Evolutionary conservation across 2,797 vertebrate species (phyloP), one percentile per base, ranked within the genome.

Genomic region (Myripristis murdjan): DNA sequence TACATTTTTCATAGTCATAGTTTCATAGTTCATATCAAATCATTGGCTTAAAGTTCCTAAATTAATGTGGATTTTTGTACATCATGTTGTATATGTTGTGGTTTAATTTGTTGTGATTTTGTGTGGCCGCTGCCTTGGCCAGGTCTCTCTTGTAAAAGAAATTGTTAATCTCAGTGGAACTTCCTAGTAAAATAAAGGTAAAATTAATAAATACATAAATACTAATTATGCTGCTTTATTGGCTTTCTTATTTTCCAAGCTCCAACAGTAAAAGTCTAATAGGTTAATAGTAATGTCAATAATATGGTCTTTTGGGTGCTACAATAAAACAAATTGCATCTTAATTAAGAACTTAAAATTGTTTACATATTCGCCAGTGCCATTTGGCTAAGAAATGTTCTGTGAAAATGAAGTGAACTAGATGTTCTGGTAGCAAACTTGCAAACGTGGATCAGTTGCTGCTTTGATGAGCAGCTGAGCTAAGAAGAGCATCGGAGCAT

Each of bases 211-310:
- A n/a, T n/a, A n/a, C n/a, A n/a, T n/a, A n/a, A n/a, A n/a, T n/a
- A n/a, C n/a, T n/a, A n/a, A n/a, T n/a, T n/a, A 44, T 20, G 7
- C 15, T 15, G 22, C 74, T 77, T 68, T 68, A 64, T 70, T 59
- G 60, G 15, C 39, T 8, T 52, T 15, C 48, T 61, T 22, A 51
- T 62, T 51, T 58, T 57, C 37, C 1, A 2, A 67, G 26, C 1
- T 66, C 46, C 53, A 54, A 26, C 43, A 52, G 14, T 55, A 26
- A 64, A 77, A 64, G 7, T n/a, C n/a, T n/a, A n/a, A 16, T n/a
- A 48, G 10, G 35, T 12, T 1, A 28, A 8, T 22, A 46, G 23
- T 18, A 48, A 51, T 47, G 46, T 59, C 44, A 64, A 69, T 22
- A 44, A n/a, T n/a, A 20, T 6, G 9, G 26, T n/a, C n/a, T 31